Base-by-base conservation (phyloP, 2,797 vertebrate genomes). In the Tapera naevia region DNA sequence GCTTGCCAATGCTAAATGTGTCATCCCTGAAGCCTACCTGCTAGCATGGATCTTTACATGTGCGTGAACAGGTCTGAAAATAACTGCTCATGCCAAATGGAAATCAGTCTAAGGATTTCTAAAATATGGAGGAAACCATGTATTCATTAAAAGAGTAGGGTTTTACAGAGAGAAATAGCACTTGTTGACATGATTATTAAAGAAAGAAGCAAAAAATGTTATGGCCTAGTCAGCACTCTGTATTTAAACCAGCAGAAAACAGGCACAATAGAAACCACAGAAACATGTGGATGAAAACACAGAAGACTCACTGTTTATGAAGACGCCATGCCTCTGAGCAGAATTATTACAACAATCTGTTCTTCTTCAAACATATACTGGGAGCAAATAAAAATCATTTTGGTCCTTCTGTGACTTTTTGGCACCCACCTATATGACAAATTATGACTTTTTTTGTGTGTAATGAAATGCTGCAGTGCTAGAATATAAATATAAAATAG, bases 401-500 rank as follows among this genome's bases (percentile, higher is more conserved):
- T 97, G 94, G 97, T 95, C 89, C 71, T 97, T 97, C 94, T 97
- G 89, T 97, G 95, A 93, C 94, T 93, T 96, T 96, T 85, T 95
- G 96, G 91, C 95, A 96, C 62, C 12, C 41, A 87, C 58, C 32
- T 85, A 80, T 88, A 79, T 78, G 95, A 92, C 6, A 9, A 97
- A 96, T 96, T 94, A 95, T 15, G 66, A 81, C n/a, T 78, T 94
- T 71, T 72, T 88, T n/a, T n/a, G n/a, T 72, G n/a, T 54, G 72
- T 81, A 87, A 94, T 84, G 93, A 92, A 94, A 74, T 90, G 33
- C 80, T 88, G 73, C 56, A 91, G 43, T 51, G 54, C 41, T 74
- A 84, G 51, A 87, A 96, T 48, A 89, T 27, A 96, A 97, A 96
- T 78, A 93, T 51, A 93, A 96, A 87, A 45, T 6, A 32, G 16